Evolutionary conservation across 2,888 invertebrate species (phyloP), one percentile per base, ranked within the genome.

Genomic region (Caenorhabditis wallacei): DNA sequence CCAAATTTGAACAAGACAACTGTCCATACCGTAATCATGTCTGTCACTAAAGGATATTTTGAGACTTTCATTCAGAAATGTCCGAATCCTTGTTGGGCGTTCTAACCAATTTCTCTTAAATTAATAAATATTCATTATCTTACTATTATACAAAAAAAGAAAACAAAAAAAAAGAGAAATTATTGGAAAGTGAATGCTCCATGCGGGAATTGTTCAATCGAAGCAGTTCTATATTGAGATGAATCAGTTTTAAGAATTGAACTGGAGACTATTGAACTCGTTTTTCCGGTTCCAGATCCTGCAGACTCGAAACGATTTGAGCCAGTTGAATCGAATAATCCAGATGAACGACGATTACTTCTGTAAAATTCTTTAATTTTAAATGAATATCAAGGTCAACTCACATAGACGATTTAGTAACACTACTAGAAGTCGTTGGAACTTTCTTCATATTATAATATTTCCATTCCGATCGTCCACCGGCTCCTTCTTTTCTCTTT

Each of bases 1-100:
- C 82, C 88, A 46, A 87, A 70, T n/a, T 69, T 88, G 20, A 88
- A 88, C 82, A 87, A 87, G 72, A 84, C 88, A 1, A 88, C 88
- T 11, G 86, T 85, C n/a, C 86, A 87, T 71, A 88, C 87, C 18
- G 81, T 85, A 2, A 71, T 88, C 64, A 88, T 88, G 87, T 82
- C 85, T 3, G 87, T 87, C 18, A 84, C 87, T 40, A 84, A 87
- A 59, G 80, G 80, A 35, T 82, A 81, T 43, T 82, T 85, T 66
- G 74, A 85, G 63, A 84, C 88, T 16, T 86, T 84, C 80, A 76
- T 86, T n/a, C 87, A 84, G 66, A 66, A 82, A 16, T 88, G 88
- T 75, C 84, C 85, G 10, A 87, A 88, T 63, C 88, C 88, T 1
- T 88, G 88, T 74, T 88, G 88, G 88, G 81, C 85, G 2, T 86